Base-by-base conservation (phyloP, 2,888 invertebrate species). In the Eupithecia insigniata region DNA sequence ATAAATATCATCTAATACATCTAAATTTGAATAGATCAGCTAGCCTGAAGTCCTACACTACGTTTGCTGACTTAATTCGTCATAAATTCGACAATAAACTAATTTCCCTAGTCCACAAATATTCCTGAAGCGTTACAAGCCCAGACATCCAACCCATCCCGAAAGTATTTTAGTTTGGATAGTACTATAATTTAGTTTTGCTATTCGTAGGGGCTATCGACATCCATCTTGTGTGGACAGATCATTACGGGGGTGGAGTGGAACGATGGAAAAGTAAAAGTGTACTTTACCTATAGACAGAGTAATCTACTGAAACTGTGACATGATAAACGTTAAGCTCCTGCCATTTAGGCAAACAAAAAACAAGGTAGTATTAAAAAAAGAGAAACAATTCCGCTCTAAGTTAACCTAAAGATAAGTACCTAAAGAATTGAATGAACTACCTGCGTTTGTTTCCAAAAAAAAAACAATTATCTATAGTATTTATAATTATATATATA, bases 161-260 rank as follows among this genome's bases (percentile, higher is more conserved):
- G 14, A 55, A 26, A 55, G 55, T 55, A 55, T 55, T 55, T 55
- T 55, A 55, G 55, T 26, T 6, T 18, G 8, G 18, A 26, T 64
- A n/a, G 22, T 36, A 36, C 36, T 36, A 36, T n/a, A 64, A 36
- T 64, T 36, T 64, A 22, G 28, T 32, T 43, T 28, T 18, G 43
- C 51, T 60, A 51, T 73, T 60, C 64, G 67, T 46, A 22, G 78
- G 78, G 80, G 81, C 80, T 81, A 84, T 85, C 83, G 82, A 80
- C 84, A 89, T 88, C 83, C 83, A 86, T 89, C 86, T 85, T 83
- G 80, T 86, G 86, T 86, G 85, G 88, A 88, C 87, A 87, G 85
- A 87, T 88, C 89, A 88, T 90, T 90, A 90, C 81, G 81, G 83
- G 80, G 83, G n/a, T n/a, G n/a, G n/a, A n/a, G 82, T 8, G 80